Evolutionary conservation across 2,888 invertebrate genomes (phyloP).

Genomic region (Myopa tessellatipennis): DNA sequence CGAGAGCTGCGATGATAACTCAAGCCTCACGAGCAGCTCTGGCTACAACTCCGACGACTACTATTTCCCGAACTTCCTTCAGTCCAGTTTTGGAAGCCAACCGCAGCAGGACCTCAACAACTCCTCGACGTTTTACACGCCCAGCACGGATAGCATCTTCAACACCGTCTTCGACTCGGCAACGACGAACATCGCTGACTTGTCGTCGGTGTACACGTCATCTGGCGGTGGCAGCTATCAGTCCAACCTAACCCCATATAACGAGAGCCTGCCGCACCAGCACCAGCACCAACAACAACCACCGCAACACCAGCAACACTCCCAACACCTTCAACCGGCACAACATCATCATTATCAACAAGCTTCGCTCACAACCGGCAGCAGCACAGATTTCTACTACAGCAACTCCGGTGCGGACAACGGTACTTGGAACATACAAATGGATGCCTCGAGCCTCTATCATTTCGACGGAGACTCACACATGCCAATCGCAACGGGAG

Average conservation of each 20-base stretch:
- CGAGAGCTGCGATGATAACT: conserved; percentile 67
- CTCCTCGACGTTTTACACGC: conserved; percentile 37
- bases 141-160: conserved; percentile 50
- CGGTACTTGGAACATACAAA: conserved; percentile 64
- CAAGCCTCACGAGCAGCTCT: conserved; percentile 65
- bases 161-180: conserved; percentile 57
- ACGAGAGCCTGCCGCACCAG: conserved; percentile 45
- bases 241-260: conserved; percentile 39
- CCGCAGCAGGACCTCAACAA: conserved; percentile 8
- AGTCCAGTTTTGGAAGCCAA: conserved; percentile 41
- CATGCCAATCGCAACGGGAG: conserved; percentile 48
- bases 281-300: conserved; percentile 21
- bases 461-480: conserved; percentile 44
- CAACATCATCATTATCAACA: not conserved
- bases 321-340: conserved; percentile 16
- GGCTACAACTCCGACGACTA: conserved; percentile 64
- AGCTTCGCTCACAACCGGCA: conserved; percentile 23
- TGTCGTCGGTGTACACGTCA: conserved; percentile 35
- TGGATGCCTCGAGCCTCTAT: conserved; percentile 53
- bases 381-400: conserved; percentile 63
- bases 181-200: conserved; percentile 40
- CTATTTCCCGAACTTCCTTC: conserved; percentile 54
- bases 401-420: conserved; percentile 65
- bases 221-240: conserved; percentile 13
- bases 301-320: conserved; percentile 33